These are phyloP conservation scores for Synchiropus splendidus DNA, from an alignment of 2,113 vertebrate genomes.

Conservation along the genomic window DNA sequence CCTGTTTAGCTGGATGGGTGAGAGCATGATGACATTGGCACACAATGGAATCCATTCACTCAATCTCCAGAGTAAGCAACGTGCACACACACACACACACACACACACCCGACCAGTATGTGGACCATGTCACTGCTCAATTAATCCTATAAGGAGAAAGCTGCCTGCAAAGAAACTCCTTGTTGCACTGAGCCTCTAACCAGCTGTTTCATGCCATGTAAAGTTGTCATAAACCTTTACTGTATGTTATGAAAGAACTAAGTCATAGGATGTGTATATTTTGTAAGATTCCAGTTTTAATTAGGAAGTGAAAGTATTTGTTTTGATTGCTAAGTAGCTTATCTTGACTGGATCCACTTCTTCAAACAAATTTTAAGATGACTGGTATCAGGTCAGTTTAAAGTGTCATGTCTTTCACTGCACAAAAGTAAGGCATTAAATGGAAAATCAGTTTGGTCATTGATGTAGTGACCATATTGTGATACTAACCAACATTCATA, in stretches of 20 bases:
- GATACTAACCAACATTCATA: too few relatives aligned
- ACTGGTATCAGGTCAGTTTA: too few relatives aligned
- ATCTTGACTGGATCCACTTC: not conserved
- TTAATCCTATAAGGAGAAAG: constrained; percentile 35
- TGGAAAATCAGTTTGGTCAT: too few relatives aligned
- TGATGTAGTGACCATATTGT: too few relatives aligned
- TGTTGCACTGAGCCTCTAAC: not conserved
- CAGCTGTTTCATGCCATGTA: too few relatives aligned
- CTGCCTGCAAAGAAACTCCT: constrained; percentile 16
- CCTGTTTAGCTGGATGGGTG: constrained; percentile 33
- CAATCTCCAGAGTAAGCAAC: constrained; percentile 37
- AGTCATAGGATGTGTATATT: too few relatives aligned
- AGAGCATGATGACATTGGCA: constrained; percentile 21
- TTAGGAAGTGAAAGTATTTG: not conserved
- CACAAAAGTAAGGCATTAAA: too few relatives aligned
- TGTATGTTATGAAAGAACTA: too few relatives aligned
- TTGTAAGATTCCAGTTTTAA: too few relatives aligned
- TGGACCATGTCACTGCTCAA: constrained; percentile 30
- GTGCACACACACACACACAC: constrained; percentile 4
- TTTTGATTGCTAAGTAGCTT: not conserved
- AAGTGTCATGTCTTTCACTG: too few relatives aligned
- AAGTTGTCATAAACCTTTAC: too few relatives aligned
- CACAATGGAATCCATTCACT: constrained; percentile 53
- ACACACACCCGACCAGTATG: constrained; percentile 26
- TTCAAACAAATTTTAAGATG: not conserved